A percentile compares a stretch with the other conserved stretches of the same genome.
These are phyloP conservation scores for Trachelus tabidus DNA, from an alignment of 2,888 invertebrate species.

Conservation along the genomic window DNA sequence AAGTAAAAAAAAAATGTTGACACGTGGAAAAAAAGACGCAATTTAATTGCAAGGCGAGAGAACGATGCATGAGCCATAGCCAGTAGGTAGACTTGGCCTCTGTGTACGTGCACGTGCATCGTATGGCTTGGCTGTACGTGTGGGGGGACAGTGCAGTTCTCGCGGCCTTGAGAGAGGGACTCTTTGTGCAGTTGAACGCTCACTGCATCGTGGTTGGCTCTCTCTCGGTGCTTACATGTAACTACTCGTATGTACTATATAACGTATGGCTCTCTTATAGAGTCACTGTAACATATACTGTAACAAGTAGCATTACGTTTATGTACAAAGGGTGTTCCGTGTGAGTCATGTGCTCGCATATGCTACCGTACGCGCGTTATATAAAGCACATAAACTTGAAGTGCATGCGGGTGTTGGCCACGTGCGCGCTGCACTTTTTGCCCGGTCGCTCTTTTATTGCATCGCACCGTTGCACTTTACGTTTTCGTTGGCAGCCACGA, in stretches of 20 bases:
- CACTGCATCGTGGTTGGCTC: slow-evolving; percentile 37
- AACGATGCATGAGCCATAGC: not conserved
- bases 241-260: slow-evolving; percentile 7
- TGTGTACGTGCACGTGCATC: not conserved
- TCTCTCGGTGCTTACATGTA: slow-evolving; percentile 9
- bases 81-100: not conserved
- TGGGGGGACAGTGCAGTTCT: slow-evolving; percentile 33
- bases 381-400: slow-evolving; percentile 16
- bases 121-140: not conserved
- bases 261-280: slow-evolving; percentile 6
- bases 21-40: slow-evolving; percentile 30
- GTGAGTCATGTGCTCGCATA: slow-evolving; percentile 52
- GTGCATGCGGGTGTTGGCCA: slow-evolving; percentile 59
- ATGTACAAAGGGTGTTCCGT: slow-evolving; percentile 52
- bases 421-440: slow-evolving; percentile 56
- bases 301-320: slow-evolving; percentile 48
- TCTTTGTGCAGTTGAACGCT: slow-evolving; percentile 62
- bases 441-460: slow-evolving; percentile 26
- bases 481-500: not conserved
- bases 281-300: slow-evolving; percentile 39
- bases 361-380: slow-evolving; percentile 28
- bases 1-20: not conserved
- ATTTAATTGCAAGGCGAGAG: slow-evolving; percentile 27
- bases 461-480: slow-evolving; percentile 9
- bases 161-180: slow-evolving; percentile 62